phyloP scores from a whole-genome alignment of 2,113 vertebrate species.

The Danio rerio region DNA sequence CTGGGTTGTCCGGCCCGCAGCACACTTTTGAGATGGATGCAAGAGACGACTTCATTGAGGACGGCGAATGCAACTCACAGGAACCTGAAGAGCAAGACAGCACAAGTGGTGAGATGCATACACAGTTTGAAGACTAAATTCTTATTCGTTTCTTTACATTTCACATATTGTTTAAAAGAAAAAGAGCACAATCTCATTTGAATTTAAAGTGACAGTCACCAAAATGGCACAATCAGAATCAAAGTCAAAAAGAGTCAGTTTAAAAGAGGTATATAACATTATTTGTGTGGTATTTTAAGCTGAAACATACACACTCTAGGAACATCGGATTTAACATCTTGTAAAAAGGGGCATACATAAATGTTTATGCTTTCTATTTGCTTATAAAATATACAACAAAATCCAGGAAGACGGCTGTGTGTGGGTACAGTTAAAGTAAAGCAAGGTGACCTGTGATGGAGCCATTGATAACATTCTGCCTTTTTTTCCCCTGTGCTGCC shows the following conservation, averaged over 20 bases:
- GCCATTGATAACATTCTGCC: not conserved
- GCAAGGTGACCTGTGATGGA: not conserved
- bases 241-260: no score
- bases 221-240: no score
- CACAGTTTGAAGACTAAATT: no score
- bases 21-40: slow-evolving; percentile 80
- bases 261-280: no score
- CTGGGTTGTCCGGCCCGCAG: slow-evolving; percentile 74
- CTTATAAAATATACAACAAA: not conserved
- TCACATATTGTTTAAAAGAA: no score
- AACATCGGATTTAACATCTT: no score
- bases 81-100: slow-evolving; percentile 79
- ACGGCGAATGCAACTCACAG: slow-evolving; percentile 78
- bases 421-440: slow-evolving; percentile 65
- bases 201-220: no score
- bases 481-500: slow-evolving; percentile 57
- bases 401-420: not conserved
- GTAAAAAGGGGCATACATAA: no score
- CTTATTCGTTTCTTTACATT: no score
- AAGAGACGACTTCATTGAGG: slow-evolving; percentile 78
- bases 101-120: slow-evolving; percentile 68
- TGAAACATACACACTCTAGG: no score
- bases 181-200: no score
- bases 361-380: not conserved
- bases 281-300: no score